Evolutionary conservation across 2,797 vertebrate species (phyloP).

Genomic region (Enoplosus armatus): DNA sequence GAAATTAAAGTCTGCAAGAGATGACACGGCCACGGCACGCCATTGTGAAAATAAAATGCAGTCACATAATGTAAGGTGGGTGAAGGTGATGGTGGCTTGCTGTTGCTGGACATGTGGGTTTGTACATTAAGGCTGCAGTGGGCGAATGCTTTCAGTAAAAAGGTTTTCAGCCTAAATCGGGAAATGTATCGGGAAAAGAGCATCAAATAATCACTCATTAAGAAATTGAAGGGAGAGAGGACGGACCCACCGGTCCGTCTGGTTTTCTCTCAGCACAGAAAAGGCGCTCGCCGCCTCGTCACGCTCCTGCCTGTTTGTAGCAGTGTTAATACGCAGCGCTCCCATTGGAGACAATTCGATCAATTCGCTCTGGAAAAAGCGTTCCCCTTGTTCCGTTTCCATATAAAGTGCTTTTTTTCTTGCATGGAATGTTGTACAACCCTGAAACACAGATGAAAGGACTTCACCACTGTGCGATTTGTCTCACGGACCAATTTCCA

Average conservation of each 20-base stretch:
- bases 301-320: no score
- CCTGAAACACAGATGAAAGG: background rate
- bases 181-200: background rate
- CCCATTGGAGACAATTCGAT: no score
- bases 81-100: background rate
- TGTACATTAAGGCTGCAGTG: background rate
- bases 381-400: background rate
- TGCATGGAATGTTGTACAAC: background rate
- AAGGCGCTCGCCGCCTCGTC: no score
- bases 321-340: no score
- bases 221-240: no score
- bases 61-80: background rate
- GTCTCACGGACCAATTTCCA: background rate
- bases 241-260: no score
- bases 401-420: background rate
- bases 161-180: background rate
- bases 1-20: conserved; percentile 6
- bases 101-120: background rate
- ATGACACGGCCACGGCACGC: background rate
- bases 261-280: no score
- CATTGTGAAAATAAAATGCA: background rate
- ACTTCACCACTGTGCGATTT: background rate
- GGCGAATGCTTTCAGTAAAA: background rate
- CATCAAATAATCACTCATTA: background rate
- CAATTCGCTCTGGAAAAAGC: no score